Percentiles rank a stretch among this genome's conserved stretches.
Evolutionary conservation across 2,113 vertebrate species (phyloP).

Genomic region (Bubo bubo): DNA sequence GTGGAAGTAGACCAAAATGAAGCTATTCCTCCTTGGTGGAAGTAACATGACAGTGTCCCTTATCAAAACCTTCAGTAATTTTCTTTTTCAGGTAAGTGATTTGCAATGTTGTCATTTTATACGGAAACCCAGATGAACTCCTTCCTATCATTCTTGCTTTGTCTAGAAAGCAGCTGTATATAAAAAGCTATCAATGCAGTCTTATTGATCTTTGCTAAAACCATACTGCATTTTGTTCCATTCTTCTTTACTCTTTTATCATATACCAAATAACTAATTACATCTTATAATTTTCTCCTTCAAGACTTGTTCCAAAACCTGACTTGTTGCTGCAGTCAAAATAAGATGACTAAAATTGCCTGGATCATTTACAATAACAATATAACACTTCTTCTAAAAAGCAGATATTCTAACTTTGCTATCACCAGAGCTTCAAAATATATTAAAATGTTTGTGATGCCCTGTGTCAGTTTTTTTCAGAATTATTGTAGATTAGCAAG

Average conservation of each 20-base stretch:
- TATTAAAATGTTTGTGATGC: background rate
- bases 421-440: background rate
- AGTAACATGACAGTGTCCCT: background rate
- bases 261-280: background rate
- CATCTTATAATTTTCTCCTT: background rate
- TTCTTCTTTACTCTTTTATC: background rate
- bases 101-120: background rate
- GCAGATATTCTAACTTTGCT: background rate
- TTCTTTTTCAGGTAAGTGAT: background rate
- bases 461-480: background rate
- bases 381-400: background rate
- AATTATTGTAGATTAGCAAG: background rate
- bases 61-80: background rate
- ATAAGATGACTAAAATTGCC: background rate
- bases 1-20: background rate
- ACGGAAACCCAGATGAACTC: accelerated
- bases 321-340: background rate
- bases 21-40: background rate
- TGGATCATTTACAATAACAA: background rate
- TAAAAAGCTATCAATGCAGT: background rate
- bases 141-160: background rate
- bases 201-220: background rate
- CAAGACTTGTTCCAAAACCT: background rate
- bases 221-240: background rate
- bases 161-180: background rate